Conservation (phyloP, 2,113 vertebrate genomes). For the Petrocephalus zakoni region DNA sequence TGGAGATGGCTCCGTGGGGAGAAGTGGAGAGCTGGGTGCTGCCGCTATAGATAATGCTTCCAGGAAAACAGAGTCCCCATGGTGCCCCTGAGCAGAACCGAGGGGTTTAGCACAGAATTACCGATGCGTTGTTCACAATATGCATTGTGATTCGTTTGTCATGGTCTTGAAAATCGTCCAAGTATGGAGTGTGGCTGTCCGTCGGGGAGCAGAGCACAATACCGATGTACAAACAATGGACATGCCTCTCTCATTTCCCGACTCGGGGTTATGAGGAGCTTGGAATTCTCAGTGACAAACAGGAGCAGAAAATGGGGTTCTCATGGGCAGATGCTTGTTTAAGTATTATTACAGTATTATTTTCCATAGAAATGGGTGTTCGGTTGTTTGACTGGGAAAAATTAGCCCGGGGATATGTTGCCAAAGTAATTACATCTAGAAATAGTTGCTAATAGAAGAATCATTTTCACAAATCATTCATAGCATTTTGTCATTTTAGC, state of each 20-base stretch:
- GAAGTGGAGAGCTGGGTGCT: neutral
- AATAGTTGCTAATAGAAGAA: neutral
- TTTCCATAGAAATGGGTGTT: neutral
- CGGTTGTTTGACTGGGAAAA: neutral
- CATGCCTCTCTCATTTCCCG: neutral
- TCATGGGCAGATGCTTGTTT: neutral
- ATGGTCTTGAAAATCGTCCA: neutral
- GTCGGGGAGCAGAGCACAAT: neutral
- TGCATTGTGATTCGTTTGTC: neutral
- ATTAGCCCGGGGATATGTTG: neutral
- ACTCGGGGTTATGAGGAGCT: neutral
- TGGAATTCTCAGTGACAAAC: neutral
- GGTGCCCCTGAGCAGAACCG: neutral
- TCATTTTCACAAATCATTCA: neutral
- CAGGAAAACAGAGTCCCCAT: neutral
- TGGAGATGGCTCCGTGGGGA: neutral
- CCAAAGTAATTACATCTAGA: conserved; percentile 8
- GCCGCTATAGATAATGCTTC: neutral
- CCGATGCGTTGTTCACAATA: neutral
- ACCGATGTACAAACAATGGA: neutral
- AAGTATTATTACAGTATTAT: conserved; percentile 1
- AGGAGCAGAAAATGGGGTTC: neutral
- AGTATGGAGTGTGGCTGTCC: neutral
- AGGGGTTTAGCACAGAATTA: neutral
- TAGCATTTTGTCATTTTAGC: neutral